Evolutionary conservation across 1,140 invertebrate genomes (phyloP), one percentile per base, ranked within the genome.

Genomic region (Tetramorium parvispinum): DNA sequence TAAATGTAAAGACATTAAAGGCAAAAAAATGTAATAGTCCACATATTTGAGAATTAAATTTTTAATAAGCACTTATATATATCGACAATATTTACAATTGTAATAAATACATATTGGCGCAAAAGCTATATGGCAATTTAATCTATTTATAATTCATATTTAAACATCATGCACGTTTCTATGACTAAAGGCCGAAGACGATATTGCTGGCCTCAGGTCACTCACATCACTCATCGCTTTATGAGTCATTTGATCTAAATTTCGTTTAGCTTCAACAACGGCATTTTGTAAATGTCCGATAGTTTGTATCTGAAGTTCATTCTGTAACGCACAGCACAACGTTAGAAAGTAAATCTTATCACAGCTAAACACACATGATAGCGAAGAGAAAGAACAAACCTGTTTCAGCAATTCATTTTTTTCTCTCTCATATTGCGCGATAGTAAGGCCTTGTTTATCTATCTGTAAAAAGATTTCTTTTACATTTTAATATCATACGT

Each of bases 101-200:
- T 81, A 70, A 70, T 55, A 68, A 70, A 81, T 81, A 81, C n/a
- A 75, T 75, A n/a, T 46, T 59, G 18, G 18, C 66, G 24, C 53
- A 32, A 83, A 75, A 75, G 40, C 79, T 75, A 75, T 73, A 57
- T 73, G 43, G 21, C 68, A 83, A 59, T 73, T 83, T 40, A 53
- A 37, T 77, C 59, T 81, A 85, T 81, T 75, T 43, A 53, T 51
- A 89, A 86, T 46, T 89, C 57, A 89, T 16, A 82, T 89, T 94
- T 93, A 95, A 94, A 95, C 93, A 91, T 95, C 95, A 93, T 95
- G 94, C 93, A 95, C 94, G 89, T 94, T 94, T 59, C 92, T 92
- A 88, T 94, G 93, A 91, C 89, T 94, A 89, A 93, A 94, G 63
- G 93, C 87, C 85, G 93, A 88, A 92, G 94, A 88, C 87, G 94